phyloP scores from a whole-genome alignment of 1,140 invertebrate genomes.

The Sycobia sp. region DNA sequence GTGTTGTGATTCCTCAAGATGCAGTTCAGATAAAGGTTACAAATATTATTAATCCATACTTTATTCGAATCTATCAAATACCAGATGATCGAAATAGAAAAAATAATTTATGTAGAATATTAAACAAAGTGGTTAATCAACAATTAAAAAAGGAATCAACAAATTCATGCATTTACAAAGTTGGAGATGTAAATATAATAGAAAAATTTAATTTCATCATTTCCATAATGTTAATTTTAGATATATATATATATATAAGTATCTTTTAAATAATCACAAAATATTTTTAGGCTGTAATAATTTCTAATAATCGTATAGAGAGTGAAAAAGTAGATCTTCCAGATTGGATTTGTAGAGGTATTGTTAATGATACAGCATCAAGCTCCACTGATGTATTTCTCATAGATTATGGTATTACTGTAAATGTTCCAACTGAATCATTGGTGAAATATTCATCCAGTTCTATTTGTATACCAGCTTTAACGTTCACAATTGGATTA shows the following conservation, averaged over 20 bases:
- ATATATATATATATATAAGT: too few species aligned
- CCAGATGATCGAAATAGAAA: not conserved
- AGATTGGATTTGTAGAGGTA: constrained; percentile 17
- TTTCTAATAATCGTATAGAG: not conserved
- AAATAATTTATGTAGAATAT: not conserved
- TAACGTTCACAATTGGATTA: constrained; percentile 44
- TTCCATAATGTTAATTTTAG: too few species aligned
- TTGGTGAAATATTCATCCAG: constrained; percentile 36
- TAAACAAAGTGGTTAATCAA: not conserved
- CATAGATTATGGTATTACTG: constrained; percentile 45
- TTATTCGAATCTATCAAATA: constrained; percentile 30
- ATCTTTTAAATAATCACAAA: not conserved
- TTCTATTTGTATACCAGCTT: constrained; percentile 37
- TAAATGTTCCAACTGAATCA: constrained; percentile 37
- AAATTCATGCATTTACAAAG: constrained; percentile 1
- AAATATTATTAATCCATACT: constrained; percentile 46
- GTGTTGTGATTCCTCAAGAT: constrained; percentile 33
- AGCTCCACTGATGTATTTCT: constrained; percentile 39
- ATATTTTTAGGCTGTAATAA: constrained; percentile 24
- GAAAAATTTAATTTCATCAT: not conserved
- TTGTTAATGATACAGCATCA: constrained; percentile 11
- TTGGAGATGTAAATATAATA: constrained; percentile 42
- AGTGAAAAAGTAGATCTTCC: not conserved
- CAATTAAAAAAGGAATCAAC: not conserved
- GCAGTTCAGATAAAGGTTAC: constrained; percentile 44